phyloP scores from a whole-genome alignment of 2,797 vertebrate species.

The Crocodylus rhombifer region DNA sequence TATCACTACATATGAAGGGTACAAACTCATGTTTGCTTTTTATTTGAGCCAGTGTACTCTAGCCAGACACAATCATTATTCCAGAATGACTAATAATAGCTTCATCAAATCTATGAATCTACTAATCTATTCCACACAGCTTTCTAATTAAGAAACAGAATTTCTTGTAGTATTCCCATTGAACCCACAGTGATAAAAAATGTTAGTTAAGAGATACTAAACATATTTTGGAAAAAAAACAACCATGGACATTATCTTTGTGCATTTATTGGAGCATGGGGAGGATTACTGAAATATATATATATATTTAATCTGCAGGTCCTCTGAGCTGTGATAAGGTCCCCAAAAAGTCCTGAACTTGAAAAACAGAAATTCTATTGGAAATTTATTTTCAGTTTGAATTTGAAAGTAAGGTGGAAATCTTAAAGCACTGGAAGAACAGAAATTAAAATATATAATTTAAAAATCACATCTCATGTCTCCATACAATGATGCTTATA shows the following conservation, averaged over 20 bases:
- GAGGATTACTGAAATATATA: neutral
- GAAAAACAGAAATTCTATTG: neutral
- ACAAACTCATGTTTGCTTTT: neutral
- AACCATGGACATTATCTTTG: neutral
- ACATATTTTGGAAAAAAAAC: neutral
- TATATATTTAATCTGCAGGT: neutral
- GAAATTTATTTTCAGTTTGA: neutral
- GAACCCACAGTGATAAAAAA: neutral
- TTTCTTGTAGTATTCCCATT: conserved; percentile 8
- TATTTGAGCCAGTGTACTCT: neutral
- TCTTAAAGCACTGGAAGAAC: neutral
- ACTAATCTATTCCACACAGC: neutral
- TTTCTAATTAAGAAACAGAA: neutral
- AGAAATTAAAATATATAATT: neutral
- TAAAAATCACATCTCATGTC: neutral
- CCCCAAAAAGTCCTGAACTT: neutral
- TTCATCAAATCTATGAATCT: neutral
- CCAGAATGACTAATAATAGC: neutral
- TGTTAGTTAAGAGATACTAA: conserved; percentile 16
- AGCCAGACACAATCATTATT: neutral
- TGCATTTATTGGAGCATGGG: neutral
- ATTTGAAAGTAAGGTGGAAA: neutral
- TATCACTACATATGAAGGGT: neutral
- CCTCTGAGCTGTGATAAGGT: neutral
- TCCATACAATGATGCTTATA: too few relatives aligned